Base-by-base conservation (phyloP, 2,113 vertebrate genomes). In the Miniopterus natalensis region DNA sequence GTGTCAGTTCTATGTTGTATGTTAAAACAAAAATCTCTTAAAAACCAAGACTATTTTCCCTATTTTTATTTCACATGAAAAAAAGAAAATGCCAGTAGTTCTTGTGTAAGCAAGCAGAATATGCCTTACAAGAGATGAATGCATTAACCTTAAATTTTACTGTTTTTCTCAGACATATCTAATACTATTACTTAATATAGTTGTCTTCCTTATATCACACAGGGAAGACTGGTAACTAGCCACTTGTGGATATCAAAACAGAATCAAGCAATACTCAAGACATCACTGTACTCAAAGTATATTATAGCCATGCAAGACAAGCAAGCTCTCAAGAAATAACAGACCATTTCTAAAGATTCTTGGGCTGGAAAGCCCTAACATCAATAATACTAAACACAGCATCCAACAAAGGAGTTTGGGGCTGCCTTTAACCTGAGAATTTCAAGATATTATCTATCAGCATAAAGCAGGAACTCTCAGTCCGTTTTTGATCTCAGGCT, bases 61-160 rank as follows among this genome's bases (percentile, higher is more conserved):
- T 61, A 65, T 63, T 73, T 95, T 88, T 93, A 79, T 90, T 94
- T 93, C 63, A 96, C 95, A 91, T 36, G 20, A 77, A 96, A 89
- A 95, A 57, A 85, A 77, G 75, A 68, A 88, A 88, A 95, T 68
- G 78, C 59, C 90, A 96, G 93, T 79, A 96, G 85, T 96, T 96
- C 87, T 96, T 95, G 92, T 96, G 93, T 83, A 96, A 97, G 96
- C 95, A 97, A 97, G 75, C 86, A 36, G 27, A 81, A 90, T 78
- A 88, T 87, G 71, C 57, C 66, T 90, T 88, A 90, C 53, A 90
- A 83, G 29, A 95, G 78, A 84, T 27, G 77, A 94, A 92, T 84
- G 27, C 49, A 94, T 78, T 89, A 97, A 95, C 45, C 59, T 77
- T 45, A 81, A 96, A 66, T 89, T 84, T 90, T 71, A 77, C 55